Base-by-base conservation (phyloP, 2,888 invertebrate species). In the Cryptophagus acutangulus region DNA sequence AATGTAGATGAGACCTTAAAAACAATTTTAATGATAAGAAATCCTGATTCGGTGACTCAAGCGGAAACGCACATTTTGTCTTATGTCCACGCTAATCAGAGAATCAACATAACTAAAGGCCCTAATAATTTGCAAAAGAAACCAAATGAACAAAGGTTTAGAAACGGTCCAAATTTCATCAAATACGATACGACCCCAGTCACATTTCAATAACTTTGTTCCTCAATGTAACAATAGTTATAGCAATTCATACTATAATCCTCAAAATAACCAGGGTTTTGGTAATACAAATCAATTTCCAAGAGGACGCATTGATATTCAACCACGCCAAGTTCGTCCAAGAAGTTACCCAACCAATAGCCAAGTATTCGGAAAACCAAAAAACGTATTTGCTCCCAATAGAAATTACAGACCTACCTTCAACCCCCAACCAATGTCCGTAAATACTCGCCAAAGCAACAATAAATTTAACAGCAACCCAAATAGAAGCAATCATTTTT, bases 331-430 rank as follows among this genome's bases (percentile, higher is more conserved):
- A 29, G 13, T 20, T 24, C 20, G 33, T 5, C 8, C 28, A 26
- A 14, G 36, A 20, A 13, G 24, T 24, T 40, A 28, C 18, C 20
- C 30, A 16, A 43, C 34, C n/a, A 28, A 29, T 16, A 3, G 15
- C 12, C 35, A 39, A 39, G 35, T 39, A 6, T 39, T 43, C 15
- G 30, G 17, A 9, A 13, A 13, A 29, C 39, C 34, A 12, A 34
- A 20, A 33, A 35, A 43, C 18, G 43, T 35, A 4, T 43, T 43
- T 17, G 17, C 33, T 18, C n/a, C 43, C 4, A 42, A 17, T 15
- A 20, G 33, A 31, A 26, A 42, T 16, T 16, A 26, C 12, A 26
- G 9, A 26, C 14, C 16, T 13, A 31, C 3, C 4, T 5, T 16
- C 3, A 31, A 16, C 5, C 17, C 31, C 18, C 33, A 38, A 38